A percentile compares a stretch with the other conserved stretches of the same genome.
These are phyloP conservation scores for Xestia ashworthii DNA, from an alignment of 2,888 invertebrate genomes.

Conservation along the genomic window DNA sequence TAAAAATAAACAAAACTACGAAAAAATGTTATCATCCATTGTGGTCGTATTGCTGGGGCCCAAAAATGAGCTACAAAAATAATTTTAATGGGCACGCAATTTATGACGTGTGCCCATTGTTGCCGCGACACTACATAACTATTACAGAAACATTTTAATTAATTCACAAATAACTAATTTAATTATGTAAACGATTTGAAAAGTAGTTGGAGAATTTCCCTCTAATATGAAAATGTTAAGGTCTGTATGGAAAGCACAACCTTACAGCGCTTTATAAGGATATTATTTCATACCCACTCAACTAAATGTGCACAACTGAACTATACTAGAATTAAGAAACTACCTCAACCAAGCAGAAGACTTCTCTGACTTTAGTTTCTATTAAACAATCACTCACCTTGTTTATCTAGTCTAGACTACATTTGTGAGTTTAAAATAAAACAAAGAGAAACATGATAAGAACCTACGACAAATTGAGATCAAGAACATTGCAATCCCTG, in stretches of 20 bases:
- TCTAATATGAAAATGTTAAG: slow-evolving; percentile 18
- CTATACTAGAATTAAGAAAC: not conserved
- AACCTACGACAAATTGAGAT: slow-evolving; percentile 26
- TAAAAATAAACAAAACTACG: slow-evolving; percentile 38
- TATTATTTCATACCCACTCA: slow-evolving; percentile 3
- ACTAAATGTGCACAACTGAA: not conserved
- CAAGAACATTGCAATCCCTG: slow-evolving; percentile 15
- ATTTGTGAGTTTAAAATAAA: slow-evolving; percentile 37
- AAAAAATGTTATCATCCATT: slow-evolving; percentile 53
- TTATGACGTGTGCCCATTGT: slow-evolving; percentile 66
- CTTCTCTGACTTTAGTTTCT: not conserved
- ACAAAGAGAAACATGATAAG: slow-evolving; percentile 40
- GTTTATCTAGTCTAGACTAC: slow-evolving; percentile 31
- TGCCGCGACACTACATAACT: slow-evolving; percentile 36
- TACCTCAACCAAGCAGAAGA: not conserved
- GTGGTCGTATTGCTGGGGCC: slow-evolving; percentile 74
- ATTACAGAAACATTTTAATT: slow-evolving; percentile 47
- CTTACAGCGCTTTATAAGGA: not conserved
- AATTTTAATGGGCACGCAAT: slow-evolving; percentile 84
- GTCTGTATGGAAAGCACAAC: not conserved
- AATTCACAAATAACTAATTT: slow-evolving; percentile 46
- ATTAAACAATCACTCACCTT: not conserved
- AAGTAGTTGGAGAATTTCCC: slow-evolving; percentile 4
- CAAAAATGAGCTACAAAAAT: slow-evolving; percentile 86
- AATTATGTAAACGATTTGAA: slow-evolving; percentile 46